These are phyloP conservation scores for Penaeus indicus DNA, from an alignment of 1,140 invertebrate genomes.

Conservation along the genomic window DNA sequence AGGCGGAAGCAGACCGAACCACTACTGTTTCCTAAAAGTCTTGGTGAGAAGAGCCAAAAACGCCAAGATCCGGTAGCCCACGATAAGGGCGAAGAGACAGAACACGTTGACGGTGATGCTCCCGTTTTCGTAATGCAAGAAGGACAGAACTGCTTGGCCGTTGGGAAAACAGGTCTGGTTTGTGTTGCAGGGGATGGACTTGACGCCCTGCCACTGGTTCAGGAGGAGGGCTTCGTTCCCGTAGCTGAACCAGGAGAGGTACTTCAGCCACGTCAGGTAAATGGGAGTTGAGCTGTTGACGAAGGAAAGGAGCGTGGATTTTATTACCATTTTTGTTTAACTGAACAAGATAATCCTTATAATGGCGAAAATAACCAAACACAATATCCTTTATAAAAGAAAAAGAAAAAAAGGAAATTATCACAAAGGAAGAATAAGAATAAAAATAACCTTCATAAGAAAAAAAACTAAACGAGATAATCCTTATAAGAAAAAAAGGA, in stretches of 20 bases:
- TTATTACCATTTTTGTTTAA: too few species aligned
- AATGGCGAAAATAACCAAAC: neutral
- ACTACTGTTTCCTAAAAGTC: slow-evolving; percentile 56
- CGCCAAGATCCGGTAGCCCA: slow-evolving; percentile 32
- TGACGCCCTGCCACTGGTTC: slow-evolving; percentile 56
- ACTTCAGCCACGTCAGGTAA: slow-evolving; percentile 58
- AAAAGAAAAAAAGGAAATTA: neutral
- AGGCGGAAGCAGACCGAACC: neutral
- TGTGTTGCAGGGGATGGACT: slow-evolving; percentile 41
- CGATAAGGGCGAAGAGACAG: slow-evolving; percentile 22
- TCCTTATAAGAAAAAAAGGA: too few species aligned
- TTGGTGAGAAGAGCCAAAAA: slow-evolving; percentile 50
- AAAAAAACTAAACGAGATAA: too few species aligned
- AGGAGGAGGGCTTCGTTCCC: slow-evolving; percentile 54
- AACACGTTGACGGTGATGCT: slow-evolving; percentile 20
- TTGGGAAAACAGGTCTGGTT: slow-evolving; percentile 52
- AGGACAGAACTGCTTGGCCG: slow-evolving; percentile 55
- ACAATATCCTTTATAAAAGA: neutral
- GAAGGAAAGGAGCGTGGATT: too few species aligned
- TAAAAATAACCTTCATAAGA: neutral
- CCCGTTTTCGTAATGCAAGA: slow-evolving; percentile 52
- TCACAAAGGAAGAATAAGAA: neutral
- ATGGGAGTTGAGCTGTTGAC: slow-evolving; percentile 35
- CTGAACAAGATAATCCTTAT: too few species aligned
- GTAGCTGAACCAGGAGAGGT: slow-evolving; percentile 61